Percentiles rank a stretch among this genome's conserved stretches.
These are phyloP conservation scores for Ariopsis seemanni DNA, from an alignment of 2,113 vertebrate species.

Conservation along the genomic window DNA sequence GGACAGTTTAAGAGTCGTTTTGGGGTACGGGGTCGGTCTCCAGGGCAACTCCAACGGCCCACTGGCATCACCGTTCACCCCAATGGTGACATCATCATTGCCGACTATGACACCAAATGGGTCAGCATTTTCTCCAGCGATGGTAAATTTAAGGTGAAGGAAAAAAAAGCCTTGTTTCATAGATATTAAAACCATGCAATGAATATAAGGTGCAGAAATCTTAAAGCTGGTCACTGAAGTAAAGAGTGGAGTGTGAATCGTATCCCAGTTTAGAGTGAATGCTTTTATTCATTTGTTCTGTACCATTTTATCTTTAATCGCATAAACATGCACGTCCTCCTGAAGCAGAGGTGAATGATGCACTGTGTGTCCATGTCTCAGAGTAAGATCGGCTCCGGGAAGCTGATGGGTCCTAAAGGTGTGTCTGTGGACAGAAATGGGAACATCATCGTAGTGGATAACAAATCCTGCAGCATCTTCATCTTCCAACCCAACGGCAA, in stretches of 20 bases:
- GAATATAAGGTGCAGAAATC: background rate
- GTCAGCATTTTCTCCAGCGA: conserved; percentile 97
- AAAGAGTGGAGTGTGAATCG: background rate
- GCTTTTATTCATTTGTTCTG: background rate
- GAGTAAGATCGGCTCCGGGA: conserved; percentile 94
- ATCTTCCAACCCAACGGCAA: conserved; percentile 96
- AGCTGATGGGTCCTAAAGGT: conserved; percentile 97
- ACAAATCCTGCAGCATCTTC: conserved; percentile 95
- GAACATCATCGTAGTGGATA: conserved; percentile 96
- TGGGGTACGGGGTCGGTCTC: conserved; percentile 89
- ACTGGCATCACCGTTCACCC: conserved; percentile 94
- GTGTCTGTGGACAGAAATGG: conserved; percentile 94
- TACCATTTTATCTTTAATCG: background rate
- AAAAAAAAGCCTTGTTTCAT: background rate
- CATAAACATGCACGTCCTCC: background rate
- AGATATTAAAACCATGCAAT: background rate
- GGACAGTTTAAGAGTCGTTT: conserved; percentile 95
- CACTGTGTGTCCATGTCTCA: conserved; percentile 57
- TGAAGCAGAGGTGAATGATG: background rate
- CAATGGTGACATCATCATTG: conserved; percentile 94
- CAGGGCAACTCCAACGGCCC: conserved; percentile 91
- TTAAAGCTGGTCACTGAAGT: background rate
- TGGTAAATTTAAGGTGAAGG: conserved; percentile 93
- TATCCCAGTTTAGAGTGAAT: background rate
- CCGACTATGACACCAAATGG: conserved; percentile 99